phyloP scores from a whole-genome alignment of 2,888 invertebrate genomes.

The Dicranocentrus wangi region DNA sequence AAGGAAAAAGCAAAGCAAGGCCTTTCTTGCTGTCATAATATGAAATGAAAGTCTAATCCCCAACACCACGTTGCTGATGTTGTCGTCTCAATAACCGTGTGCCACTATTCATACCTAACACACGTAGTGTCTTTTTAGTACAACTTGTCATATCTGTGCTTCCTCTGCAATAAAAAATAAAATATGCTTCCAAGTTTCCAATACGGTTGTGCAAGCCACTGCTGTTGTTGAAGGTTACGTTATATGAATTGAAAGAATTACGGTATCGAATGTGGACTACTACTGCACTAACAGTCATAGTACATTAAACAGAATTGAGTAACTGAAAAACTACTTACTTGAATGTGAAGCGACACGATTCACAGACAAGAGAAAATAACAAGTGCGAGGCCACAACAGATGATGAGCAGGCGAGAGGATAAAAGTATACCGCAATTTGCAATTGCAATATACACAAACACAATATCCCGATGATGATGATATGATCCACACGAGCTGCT shows the following conservation, averaged over 20 bases:
- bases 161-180: background rate
- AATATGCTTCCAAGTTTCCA: background rate
- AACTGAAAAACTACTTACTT: too few species aligned
- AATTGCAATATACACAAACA: background rate
- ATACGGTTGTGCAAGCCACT: too few species aligned
- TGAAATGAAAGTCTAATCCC: constrained; percentile 4
- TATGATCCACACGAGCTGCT: too few species aligned
- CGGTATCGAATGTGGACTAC: too few species aligned
- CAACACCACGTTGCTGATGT: background rate
- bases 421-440: constrained; percentile 19
- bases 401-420: constrained; percentile 21
- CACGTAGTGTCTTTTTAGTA: background rate
- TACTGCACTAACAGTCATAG: too few species aligned
- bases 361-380: constrained; percentile 42
- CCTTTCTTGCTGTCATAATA: constrained; percentile 25
- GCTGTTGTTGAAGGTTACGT: too few species aligned
- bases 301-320: too few species aligned
- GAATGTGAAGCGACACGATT: background rate
- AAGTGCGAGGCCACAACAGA: constrained; percentile 52
- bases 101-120: background rate
- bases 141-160: too few species aligned
- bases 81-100: background rate
- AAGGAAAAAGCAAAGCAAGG: constrained; percentile 10
- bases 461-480: too few species aligned
- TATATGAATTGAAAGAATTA: too few species aligned